A percentile compares a stretch with the other conserved stretches of the same genome.
Conservation (phyloP, 2,113 vertebrate genomes). For the Lophius piscatorius region DNA sequence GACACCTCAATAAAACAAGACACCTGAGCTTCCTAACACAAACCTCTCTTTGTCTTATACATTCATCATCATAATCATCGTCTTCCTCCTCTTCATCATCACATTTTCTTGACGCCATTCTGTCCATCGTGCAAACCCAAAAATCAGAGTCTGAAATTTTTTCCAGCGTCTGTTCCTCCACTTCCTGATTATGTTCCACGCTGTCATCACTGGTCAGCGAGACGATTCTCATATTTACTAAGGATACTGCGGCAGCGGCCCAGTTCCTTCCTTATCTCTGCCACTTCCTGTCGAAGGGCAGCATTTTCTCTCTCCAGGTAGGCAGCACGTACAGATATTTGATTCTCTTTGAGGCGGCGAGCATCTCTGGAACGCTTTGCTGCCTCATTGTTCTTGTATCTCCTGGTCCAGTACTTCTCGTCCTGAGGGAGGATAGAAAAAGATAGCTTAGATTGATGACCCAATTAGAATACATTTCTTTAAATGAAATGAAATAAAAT, state of each 20-base stretch:
- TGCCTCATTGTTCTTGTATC: conserved; percentile 92
- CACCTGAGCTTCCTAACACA: conserved; percentile 77
- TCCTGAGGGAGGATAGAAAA: conserved; percentile 75
- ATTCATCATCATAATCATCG: conserved; percentile 72
- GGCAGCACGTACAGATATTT: conserved; percentile 90
- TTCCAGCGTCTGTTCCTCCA: conserved; percentile 54
- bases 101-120: conserved; percentile 42
- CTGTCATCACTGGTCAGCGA: conserved; percentile 79
- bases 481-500: too few species aligned
- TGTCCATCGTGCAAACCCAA: conserved; percentile 53
- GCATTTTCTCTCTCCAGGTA: conserved; percentile 94
- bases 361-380: conserved; percentile 93
- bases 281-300: conserved; percentile 88
- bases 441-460: background rate
- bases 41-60: conserved; percentile 67
- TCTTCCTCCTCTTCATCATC: conserved; percentile 45
- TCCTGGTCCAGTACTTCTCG: conserved; percentile 91
- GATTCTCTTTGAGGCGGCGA: conserved; percentile 92
- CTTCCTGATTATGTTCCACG: conserved; percentile 23
- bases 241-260: conserved; percentile 89
- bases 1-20: conserved; percentile 69
- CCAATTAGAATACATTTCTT: too few species aligned
- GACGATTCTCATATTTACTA: conserved; percentile 89
- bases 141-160: conserved; percentile 53
- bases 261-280: conserved; percentile 90